Evolutionary conservation across 2,797 vertebrate genomes (phyloP), one percentile per base, ranked within the genome.

Genomic region (Pelobates cultripes): DNA sequence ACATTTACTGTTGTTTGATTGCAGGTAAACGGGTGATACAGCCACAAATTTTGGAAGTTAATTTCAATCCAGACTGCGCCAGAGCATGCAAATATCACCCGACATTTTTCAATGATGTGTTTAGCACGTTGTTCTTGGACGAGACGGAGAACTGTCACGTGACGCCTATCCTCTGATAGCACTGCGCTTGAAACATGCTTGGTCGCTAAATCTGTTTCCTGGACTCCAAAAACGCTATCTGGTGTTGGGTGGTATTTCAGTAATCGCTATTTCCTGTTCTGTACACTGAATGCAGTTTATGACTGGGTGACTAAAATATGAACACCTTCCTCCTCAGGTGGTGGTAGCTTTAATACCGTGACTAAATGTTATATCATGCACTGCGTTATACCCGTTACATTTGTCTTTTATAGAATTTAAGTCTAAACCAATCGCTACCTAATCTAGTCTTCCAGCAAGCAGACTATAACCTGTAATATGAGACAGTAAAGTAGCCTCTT

Each of bases 21-120:
- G 66, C 88, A 99, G 97, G 96, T 71, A 91, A 91, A 41, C 93
- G 80, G 0, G 78, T 90, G 76, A 97, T 99, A 95, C 93, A 93
- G 87, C 97, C 97, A 42, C 97, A 98, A 91, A 95, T 99, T 84
- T 88, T 99, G 74, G 97, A 99, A 90, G 91, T 98, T 77, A 99
- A 99, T 87, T 99, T 98, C 77, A 97, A 95, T 86, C 97, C 97
- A 0, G 97, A 99, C 91, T 99, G 97, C 0, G 91, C 93, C 7
- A 91, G 97, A 40, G 97, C 97, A 86, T 99, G 97, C 91, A 89
- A 89, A 60, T 98, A 96, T 90, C 96, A 98, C 87, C 97, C 96
- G 0, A 86, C 85, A 55, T 99, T 99, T 91, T 99, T 98, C 88
- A 93, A 99, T 7, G 95, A 99, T 47, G 87, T 99, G 89, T 99